Evolutionary conservation across 2,797 vertebrate genomes (phyloP).

Genomic region (Coranthus polyacanthus): DNA sequence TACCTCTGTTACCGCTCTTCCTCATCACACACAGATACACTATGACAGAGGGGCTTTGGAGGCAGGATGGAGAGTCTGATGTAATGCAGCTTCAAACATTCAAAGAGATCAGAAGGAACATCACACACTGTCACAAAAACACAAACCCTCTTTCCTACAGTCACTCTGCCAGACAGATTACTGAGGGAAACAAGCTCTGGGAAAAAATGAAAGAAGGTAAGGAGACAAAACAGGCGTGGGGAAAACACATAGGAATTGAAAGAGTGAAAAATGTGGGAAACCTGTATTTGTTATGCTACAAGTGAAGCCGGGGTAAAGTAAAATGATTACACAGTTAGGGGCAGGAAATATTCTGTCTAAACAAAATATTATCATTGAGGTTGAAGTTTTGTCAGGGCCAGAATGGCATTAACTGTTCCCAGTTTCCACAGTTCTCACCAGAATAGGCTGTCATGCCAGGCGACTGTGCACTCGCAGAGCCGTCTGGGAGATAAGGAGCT

Average conservation of each 20-base stretch:
- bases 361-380: conserved; percentile 33
- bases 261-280: conserved; percentile 12
- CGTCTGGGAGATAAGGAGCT: conserved; percentile 74
- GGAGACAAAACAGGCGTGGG: conserved; percentile 41
- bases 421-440: conserved; percentile 53
- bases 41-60: conserved; percentile 62
- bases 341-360: conserved; percentile 23
- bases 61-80: conserved; percentile 64
- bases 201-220: conserved; percentile 45
- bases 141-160: conserved; percentile 46
- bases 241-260: conserved; percentile 20
- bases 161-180: conserved; percentile 61
- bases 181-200: conserved; percentile 41
- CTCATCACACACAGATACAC: conserved; percentile 37
- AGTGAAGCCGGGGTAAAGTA: conserved; percentile 8
- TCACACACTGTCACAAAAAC: conserved; percentile 60
- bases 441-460: conserved; percentile 54
- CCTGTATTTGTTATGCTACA: conserved; percentile 12
- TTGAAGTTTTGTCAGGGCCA: conserved; percentile 34
- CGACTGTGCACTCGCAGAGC: conserved; percentile 60
- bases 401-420: conserved; percentile 52
- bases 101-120: conserved; percentile 66
- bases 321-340: conserved; percentile 20
- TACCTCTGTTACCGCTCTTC: conserved; percentile 23
- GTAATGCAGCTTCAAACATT: conserved; percentile 78